These are phyloP conservation scores for Linyphia triangularis DNA, from an alignment of 2,888 invertebrate genomes.

Conservation along the genomic window DNA sequence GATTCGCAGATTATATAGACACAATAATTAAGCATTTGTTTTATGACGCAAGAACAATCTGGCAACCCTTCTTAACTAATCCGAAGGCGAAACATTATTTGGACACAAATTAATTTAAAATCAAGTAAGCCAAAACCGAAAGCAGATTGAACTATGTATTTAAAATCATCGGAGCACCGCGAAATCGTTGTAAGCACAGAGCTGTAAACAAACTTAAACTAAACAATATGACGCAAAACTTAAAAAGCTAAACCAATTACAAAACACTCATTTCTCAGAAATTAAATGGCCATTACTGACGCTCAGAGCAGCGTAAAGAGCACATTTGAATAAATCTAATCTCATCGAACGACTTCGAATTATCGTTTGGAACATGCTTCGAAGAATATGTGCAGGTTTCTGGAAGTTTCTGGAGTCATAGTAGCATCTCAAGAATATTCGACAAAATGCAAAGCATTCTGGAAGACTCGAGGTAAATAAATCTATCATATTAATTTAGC, in stretches of 20 bases:
- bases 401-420: neutral
- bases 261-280: neutral
- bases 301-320: conserved; percentile 17
- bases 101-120: too few species aligned
- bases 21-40: too few species aligned
- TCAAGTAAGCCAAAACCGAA: too few species aligned
- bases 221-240: neutral
- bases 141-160: too few species aligned
- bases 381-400: neutral
- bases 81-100: too few species aligned
- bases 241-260: neutral
- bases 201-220: neutral
- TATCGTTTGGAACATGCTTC: too few species aligned
- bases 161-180: too few species aligned
- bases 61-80: too few species aligned
- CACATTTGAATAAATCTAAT: neutral
- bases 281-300: conserved; percentile 1
- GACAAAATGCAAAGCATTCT: conserved; percentile 6
- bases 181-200: too few species aligned
- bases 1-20: too few species aligned
- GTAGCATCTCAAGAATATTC: neutral
- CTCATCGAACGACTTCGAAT: neutral
- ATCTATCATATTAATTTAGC: neutral
- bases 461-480: neutral
- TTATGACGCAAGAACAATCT: too few species aligned